A percentile compares a stretch with the other conserved stretches of the same genome.
Evolutionary conservation across 2,888 invertebrate genomes (phyloP).

Genomic region (Aricia artaxerxes): DNA sequence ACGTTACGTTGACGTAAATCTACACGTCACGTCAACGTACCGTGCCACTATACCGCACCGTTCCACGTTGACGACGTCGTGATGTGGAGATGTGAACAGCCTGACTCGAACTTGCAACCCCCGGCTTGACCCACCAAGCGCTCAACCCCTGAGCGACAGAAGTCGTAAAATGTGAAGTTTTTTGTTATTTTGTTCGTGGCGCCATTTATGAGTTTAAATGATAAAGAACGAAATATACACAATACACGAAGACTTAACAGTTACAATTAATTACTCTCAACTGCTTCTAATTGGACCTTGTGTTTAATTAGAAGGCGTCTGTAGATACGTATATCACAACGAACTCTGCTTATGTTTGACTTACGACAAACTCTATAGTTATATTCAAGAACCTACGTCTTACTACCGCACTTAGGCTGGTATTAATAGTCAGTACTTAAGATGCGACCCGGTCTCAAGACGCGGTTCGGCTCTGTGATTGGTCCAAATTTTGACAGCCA

Average conservation of each 20-base stretch:
- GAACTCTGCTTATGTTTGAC: not conserved
- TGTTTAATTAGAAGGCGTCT: not conserved
- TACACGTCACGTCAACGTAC: too few species aligned
- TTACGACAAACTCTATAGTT: not conserved
- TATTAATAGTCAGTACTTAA: too few species aligned
- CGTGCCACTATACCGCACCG: too few species aligned
- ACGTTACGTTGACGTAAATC: too few species aligned
- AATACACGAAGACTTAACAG: not conserved
- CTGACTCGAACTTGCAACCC: not conserved
- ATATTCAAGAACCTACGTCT: too few species aligned
- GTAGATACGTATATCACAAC: not conserved
- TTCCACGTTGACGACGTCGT: too few species aligned
- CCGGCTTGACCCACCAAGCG: not conserved
- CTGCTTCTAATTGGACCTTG: constrained; percentile 11
- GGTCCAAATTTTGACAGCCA: too few species aligned
- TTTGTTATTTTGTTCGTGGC: not conserved
- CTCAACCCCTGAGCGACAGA: not conserved
- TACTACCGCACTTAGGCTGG: too few species aligned
- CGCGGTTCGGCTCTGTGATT: too few species aligned
- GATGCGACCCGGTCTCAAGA: too few species aligned
- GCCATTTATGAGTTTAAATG: not conserved
- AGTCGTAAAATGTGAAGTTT: not conserved
- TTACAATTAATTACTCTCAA: not conserved
- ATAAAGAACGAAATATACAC: not conserved
- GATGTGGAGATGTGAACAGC: too few species aligned